Evolutionary conservation across 2,113 vertebrate species (phyloP).

Genomic region (Sturnira hondurensis): DNA sequence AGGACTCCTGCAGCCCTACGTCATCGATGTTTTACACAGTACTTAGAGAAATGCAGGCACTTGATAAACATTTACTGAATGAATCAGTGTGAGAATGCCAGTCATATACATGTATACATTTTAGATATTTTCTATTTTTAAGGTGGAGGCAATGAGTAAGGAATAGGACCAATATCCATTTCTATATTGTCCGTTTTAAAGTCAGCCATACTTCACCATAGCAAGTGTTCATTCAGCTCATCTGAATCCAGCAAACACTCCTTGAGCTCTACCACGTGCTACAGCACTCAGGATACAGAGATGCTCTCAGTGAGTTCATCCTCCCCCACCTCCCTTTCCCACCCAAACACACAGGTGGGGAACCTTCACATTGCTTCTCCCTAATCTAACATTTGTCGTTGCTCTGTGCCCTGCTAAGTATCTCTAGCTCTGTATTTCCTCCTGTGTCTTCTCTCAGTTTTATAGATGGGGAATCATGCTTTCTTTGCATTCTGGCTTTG

Average conservation of each 20-base stretch:
- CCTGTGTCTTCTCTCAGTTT: background rate
- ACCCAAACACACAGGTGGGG: background rate
- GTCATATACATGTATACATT: background rate
- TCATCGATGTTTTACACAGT: background rate
- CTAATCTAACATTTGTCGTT: background rate
- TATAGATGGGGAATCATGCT: background rate
- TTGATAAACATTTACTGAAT: background rate
- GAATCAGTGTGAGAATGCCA: background rate
- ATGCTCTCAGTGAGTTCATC: background rate
- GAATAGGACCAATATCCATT: background rate
- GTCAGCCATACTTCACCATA: background rate
- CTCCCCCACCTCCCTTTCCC: background rate
- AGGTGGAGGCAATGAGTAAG: background rate
- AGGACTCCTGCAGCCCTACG: background rate
- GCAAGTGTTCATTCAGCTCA: background rate
- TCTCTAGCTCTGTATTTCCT: background rate
- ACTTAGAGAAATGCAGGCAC: background rate
- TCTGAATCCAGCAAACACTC: background rate
- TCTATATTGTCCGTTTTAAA: constrained; percentile 43
- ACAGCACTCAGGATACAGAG: background rate
- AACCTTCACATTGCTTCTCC: background rate
- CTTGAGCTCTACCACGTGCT: background rate
- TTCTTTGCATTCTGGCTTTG: background rate
- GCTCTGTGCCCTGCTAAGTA: background rate
- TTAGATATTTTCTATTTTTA: constrained; percentile 30